A percentile compares a stretch with the other conserved stretches of the same genome.
Evolutionary conservation across 2,113 vertebrate species (phyloP).

Genomic region (Neofelis nebulosa): DNA sequence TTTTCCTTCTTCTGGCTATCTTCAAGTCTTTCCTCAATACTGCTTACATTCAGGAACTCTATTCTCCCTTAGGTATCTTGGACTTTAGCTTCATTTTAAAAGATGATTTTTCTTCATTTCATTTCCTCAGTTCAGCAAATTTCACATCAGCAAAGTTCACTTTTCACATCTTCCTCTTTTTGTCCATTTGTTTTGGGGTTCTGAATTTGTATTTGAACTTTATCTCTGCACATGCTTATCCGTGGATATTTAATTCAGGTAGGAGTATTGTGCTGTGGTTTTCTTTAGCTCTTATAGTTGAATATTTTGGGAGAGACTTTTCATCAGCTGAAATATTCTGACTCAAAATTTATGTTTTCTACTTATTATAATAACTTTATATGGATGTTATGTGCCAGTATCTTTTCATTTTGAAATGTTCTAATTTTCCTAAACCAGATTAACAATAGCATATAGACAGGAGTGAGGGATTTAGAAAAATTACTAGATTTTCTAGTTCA

Average conservation of each 20-base stretch:
- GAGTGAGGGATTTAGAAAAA: background rate
- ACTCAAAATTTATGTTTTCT: slow-evolving; percentile 15
- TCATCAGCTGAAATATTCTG: background rate
- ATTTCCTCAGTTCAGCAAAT: slow-evolving; percentile 16
- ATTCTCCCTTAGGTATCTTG: background rate
- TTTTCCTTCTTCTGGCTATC: background rate
- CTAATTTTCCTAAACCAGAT: slow-evolving; percentile 26
- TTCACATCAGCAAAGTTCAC: background rate
- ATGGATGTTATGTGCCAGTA: slow-evolving; percentile 26
- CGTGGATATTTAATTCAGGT: background rate
- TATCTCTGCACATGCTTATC: background rate
- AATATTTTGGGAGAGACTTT: background rate
- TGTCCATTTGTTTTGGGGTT: background rate
- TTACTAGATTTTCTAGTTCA: background rate
- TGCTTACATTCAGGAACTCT: background rate
- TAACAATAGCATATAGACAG: background rate
- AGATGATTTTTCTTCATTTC: background rate
- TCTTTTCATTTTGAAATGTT: slow-evolving; percentile 40
- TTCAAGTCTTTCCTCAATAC: background rate
- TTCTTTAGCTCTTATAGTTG: background rate
- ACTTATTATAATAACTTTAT: background rate
- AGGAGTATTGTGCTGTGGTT: background rate
- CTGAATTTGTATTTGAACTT: background rate
- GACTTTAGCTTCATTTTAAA: background rate
- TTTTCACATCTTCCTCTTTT: background rate